A percentile compares a stretch with the other conserved stretches of the same genome.
Evolutionary conservation across 2,888 invertebrate species (phyloP).

Genomic region (Cacoxenus indagator): DNA sequence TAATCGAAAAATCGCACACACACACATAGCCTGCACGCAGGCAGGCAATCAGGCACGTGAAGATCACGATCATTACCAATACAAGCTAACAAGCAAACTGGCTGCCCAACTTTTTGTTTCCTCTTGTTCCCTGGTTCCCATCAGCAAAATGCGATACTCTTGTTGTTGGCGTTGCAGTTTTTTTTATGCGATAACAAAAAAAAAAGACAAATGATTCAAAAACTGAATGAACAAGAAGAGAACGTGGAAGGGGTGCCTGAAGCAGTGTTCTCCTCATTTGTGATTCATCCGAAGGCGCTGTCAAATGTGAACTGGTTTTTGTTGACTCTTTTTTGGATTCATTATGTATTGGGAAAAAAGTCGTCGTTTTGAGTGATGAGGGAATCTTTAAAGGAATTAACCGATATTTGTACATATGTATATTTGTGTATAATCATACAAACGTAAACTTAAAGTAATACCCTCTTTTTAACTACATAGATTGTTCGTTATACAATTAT

Average conservation of each 20-base stretch:
- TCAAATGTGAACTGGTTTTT: constrained; percentile 2
- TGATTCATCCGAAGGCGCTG: neutral
- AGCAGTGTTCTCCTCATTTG: no score
- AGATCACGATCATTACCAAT: neutral
- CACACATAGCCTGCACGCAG: neutral
- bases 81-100: neutral
- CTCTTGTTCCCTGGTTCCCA: neutral
- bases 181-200: neutral
- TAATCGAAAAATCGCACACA: no score
- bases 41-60: neutral
- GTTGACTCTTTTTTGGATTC: neutral
- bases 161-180: constrained; percentile 5
- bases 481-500: neutral
- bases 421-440: neutral
- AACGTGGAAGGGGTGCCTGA: no score
- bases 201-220: neutral
- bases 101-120: constrained; percentile 2
- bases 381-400: neutral
- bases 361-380: neutral
- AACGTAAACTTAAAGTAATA: neutral
- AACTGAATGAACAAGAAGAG: neutral
- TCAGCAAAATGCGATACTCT: neutral
- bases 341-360: neutral
- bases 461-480: neutral
- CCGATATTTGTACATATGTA: neutral